Conservation (phyloP, 1,140 invertebrate genomes). For the Heliconius melpomene region DNA sequence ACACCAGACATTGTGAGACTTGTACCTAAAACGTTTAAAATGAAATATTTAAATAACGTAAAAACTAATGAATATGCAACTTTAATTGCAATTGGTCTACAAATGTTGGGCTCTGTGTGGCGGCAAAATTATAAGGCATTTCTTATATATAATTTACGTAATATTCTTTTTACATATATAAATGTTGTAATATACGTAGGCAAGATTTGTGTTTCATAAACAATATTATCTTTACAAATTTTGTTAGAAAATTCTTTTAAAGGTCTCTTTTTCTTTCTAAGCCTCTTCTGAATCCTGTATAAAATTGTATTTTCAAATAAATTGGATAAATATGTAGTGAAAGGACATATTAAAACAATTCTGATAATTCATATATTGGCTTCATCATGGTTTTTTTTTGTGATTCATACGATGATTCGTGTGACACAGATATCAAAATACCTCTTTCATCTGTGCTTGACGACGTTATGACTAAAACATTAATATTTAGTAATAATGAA, state of each 20-base stretch:
- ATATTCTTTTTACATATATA: not conserved
- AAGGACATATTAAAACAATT: not conserved
- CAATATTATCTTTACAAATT: not conserved
- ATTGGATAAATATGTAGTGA: not conserved
- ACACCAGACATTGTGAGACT: conserved; percentile 33
- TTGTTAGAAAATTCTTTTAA: not conserved
- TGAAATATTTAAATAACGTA: conserved; percentile 14
- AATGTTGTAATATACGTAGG: not conserved
- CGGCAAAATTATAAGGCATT: not conserved
- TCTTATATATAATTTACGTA: not conserved
- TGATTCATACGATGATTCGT: conserved; percentile 48
- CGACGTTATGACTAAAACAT: not conserved
- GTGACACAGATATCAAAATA: conserved; percentile 33
- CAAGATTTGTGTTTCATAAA: not conserved
- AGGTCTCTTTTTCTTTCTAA: too few relatives aligned
- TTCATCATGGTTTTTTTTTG: conserved; percentile 12
- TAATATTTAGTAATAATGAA: not conserved
- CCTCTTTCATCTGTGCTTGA: not conserved
- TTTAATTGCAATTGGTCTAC: conserved; percentile 23
- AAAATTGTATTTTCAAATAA: not conserved
- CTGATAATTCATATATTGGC: not conserved
- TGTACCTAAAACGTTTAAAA: conserved; percentile 41
- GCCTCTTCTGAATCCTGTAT: not conserved
- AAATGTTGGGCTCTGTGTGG: not conserved
- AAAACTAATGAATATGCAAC: conserved; percentile 25